Evolutionary conservation across 2,888 invertebrate species (phyloP).

Genomic region (Drosophila nr. perissopoda): DNA sequence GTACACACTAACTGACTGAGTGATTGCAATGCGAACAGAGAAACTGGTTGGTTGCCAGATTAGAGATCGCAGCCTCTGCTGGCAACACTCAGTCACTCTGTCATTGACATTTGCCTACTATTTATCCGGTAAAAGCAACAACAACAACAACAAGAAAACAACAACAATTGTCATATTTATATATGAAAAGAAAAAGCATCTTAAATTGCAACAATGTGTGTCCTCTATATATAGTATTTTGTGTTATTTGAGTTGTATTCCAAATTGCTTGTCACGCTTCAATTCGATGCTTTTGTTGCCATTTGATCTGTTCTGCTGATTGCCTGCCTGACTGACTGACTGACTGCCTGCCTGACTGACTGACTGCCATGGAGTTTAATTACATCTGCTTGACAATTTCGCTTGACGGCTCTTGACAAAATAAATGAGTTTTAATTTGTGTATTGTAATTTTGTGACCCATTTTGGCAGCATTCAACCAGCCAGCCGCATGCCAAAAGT

Average conservation of each 20-base stretch:
- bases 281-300: slow-evolving; percentile 58
- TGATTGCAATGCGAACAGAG: slow-evolving; percentile 5
- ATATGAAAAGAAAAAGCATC: not conserved
- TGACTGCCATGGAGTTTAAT: slow-evolving; percentile 22
- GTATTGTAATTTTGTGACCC: slow-evolving; percentile 25
- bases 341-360: not conserved
- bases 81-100: slow-evolving; percentile 31
- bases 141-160: not conserved
- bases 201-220: slow-evolving; percentile 8
- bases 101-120: slow-evolving; percentile 62
- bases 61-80: slow-evolving; percentile 1
- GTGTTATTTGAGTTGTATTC: not conserved
- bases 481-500: not conserved
- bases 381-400: slow-evolving; percentile 26
- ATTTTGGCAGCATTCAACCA: slow-evolving; percentile 20
- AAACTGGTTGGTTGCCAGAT: slow-evolving; percentile 26
- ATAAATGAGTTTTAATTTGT: slow-evolving; percentile 30
- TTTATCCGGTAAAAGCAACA: not conserved
- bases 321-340: not conserved
- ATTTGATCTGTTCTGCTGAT: slow-evolving; percentile 22
- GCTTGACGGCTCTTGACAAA: slow-evolving; percentile 3
- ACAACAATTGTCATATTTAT: not conserved
- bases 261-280: slow-evolving; percentile 59
- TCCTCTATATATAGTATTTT: not conserved
- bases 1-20: not conserved